These are phyloP conservation scores for Drosophila barbarae DNA, from an alignment of 2,888 invertebrate genomes.

Conservation along the genomic window DNA sequence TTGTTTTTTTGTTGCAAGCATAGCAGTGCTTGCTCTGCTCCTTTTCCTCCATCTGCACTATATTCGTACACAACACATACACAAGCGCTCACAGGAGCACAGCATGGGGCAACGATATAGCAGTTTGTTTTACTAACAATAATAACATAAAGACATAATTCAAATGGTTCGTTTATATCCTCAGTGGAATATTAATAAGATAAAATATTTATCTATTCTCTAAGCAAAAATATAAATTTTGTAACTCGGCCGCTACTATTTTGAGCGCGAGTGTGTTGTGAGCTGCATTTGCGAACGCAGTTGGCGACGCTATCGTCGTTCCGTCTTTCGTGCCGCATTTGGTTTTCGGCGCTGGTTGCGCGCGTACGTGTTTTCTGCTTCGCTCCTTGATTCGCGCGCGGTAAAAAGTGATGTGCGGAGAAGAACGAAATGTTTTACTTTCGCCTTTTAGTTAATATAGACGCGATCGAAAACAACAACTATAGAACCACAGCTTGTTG, in stretches of 20 bases:
- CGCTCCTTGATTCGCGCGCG: neutral
- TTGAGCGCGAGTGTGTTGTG: slow-evolving; percentile 13
- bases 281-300: slow-evolving; percentile 34
- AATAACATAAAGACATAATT: neutral
- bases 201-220: too few species aligned
- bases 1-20: slow-evolving; percentile 44
- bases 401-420: slow-evolving; percentile 1
- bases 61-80: slow-evolving; percentile 35
- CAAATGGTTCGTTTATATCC: neutral
- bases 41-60: slow-evolving; percentile 45
- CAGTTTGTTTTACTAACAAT: neutral
- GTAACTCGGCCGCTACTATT: neutral
- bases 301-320: slow-evolving; percentile 35
- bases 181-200: neutral
- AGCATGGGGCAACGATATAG: neutral
- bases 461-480: slow-evolving; percentile 21
- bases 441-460: slow-evolving; percentile 4
- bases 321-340: slow-evolving; percentile 55
- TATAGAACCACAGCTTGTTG: neutral
- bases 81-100: slow-evolving; percentile 10
- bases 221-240: too few species aligned
- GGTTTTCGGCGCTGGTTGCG: slow-evolving; percentile 64
- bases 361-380: slow-evolving; percentile 58
- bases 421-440: slow-evolving; percentile 18
- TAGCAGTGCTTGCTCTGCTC: slow-evolving; percentile 57